These are phyloP conservation scores for Austrofundulus limnaeus DNA, from an alignment of 2,113 vertebrate genomes.

Conservation along the genomic window DNA sequence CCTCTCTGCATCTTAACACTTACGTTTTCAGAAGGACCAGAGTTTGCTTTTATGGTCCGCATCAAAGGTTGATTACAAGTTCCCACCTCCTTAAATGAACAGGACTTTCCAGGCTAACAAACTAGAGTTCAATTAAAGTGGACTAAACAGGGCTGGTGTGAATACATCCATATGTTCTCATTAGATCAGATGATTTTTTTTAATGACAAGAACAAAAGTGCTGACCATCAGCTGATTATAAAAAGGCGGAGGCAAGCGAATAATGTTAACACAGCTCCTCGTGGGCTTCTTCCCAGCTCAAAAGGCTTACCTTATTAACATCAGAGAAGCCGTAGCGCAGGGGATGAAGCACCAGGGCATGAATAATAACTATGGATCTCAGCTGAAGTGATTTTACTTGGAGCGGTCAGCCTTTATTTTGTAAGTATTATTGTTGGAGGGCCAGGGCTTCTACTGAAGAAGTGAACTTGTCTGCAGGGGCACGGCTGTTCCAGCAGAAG, in stretches of 20 bases:
- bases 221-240: conserved; percentile 43
- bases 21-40: too few species aligned
- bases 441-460: conserved; percentile 72
- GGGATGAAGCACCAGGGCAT: conserved; percentile 66
- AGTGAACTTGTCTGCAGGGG: conserved; percentile 76
- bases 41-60: too few species aligned
- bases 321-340: conserved; percentile 67
- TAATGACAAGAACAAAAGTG: conserved; percentile 22
- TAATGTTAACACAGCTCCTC: conserved; percentile 62
- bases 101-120: too few species aligned
- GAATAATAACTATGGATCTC: conserved; percentile 79
- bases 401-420: conserved; percentile 80
- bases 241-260: conserved; percentile 45
- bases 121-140: too few species aligned
- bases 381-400: conserved; percentile 82
- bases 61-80: too few species aligned
- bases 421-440: conserved; percentile 83
- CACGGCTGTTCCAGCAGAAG: conserved; percentile 75
- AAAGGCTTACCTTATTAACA: conserved; percentile 72
- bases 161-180: neutral
- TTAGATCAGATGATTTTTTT: conserved; percentile 3
- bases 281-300: conserved; percentile 50
- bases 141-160: neutral
- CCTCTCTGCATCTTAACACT: too few species aligned
- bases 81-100: too few species aligned